Conservation (phyloP, 2,113 vertebrate genomes). For the Haliaeetus leucogaster region DNA sequence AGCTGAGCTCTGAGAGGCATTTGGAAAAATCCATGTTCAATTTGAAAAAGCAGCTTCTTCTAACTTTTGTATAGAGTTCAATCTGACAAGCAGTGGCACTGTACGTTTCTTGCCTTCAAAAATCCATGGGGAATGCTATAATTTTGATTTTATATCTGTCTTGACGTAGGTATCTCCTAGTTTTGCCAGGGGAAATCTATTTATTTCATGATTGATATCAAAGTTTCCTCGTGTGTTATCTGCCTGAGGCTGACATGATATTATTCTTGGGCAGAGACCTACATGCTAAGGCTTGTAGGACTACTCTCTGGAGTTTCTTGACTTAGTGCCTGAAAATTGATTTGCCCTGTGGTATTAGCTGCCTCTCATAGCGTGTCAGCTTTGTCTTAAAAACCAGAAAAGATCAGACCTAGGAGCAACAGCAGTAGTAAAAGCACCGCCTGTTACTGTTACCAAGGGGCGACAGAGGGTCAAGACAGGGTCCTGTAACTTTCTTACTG, state of each 20-base stretch:
- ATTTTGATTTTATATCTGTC: neutral
- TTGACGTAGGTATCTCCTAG: neutral
- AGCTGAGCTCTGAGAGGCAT: neutral
- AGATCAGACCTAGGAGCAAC: neutral
- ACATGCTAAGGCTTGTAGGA: neutral
- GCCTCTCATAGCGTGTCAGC: neutral
- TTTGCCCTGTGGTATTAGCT: neutral
- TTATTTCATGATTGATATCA: neutral
- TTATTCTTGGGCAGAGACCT: neutral
- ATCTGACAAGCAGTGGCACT: neutral
- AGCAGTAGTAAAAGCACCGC: neutral
- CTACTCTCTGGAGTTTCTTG: neutral
- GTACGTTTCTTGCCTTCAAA: neutral
- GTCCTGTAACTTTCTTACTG: neutral
- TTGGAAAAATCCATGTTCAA: neutral
- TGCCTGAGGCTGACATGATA: neutral
- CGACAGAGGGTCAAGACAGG: neutral
- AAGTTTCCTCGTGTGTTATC: neutral
- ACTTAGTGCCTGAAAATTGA: neutral
- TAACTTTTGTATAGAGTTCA: neutral
- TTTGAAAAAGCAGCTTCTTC: neutral
- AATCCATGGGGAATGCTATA: neutral
- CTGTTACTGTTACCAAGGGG: neutral
- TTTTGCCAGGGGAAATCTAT: neutral
- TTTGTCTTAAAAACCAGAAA: neutral